A percentile compares a stretch with the other conserved stretches of the same genome.
Conservation (phyloP, 2,888 invertebrate species). For the Digitonthophagus gazella region DNA sequence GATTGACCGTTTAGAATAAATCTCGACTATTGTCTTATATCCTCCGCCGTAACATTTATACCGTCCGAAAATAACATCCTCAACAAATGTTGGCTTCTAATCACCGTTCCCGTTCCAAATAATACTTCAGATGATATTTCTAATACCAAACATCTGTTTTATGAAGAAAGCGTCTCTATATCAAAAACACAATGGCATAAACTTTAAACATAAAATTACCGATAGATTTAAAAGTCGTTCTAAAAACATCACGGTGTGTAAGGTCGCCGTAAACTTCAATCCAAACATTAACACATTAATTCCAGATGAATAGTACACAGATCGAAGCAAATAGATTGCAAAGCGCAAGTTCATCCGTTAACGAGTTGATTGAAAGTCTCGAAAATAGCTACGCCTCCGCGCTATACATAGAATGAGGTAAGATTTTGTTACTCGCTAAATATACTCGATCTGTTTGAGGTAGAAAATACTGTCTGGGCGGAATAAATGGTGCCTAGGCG, state of each 20-base stretch:
- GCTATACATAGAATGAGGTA: not conserved
- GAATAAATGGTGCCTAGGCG: not conserved
- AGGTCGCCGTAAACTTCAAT: too few relatives aligned
- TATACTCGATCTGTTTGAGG: not conserved
- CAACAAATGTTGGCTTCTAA: not conserved
- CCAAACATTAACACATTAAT: not conserved
- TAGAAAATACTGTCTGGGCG: not conserved
- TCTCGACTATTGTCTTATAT: not conserved
- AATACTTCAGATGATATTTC: not conserved
- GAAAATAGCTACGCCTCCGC: not conserved
- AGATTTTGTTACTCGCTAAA: not conserved
- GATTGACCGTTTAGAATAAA: too few relatives aligned
- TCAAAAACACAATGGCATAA: too few relatives aligned
- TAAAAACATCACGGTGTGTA: too few relatives aligned
- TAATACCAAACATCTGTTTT: not conserved
- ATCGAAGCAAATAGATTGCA: not conserved
- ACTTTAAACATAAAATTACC: too few relatives aligned
- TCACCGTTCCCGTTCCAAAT: not conserved
- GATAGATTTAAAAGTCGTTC: too few relatives aligned
- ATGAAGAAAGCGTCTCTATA: not conserved
- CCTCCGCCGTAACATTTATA: not conserved
- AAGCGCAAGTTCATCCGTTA: not conserved
- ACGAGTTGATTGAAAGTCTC: not conserved
- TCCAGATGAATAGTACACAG: not conserved
- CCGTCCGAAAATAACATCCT: not conserved